Percentiles rank a stretch among this genome's conserved stretches.
phyloP scores from a whole-genome alignment of 2,113 vertebrate species.

The Sterrhoptilus dennistouni region DNA sequence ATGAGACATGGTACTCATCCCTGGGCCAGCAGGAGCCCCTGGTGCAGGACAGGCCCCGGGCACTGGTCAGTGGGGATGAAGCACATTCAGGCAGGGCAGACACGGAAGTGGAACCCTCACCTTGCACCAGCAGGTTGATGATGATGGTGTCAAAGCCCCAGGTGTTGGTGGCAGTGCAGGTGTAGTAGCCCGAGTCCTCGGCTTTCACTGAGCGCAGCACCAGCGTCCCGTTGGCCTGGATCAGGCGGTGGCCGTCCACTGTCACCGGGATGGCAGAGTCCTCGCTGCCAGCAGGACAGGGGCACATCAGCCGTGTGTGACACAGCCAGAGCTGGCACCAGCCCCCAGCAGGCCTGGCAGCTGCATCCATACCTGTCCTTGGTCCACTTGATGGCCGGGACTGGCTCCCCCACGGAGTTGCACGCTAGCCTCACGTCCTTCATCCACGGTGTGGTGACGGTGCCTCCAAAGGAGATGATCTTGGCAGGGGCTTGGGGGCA shows the following conservation, averaged over 20 bases:
- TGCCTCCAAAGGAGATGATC: slow-evolving; percentile 96
- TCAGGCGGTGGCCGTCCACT: slow-evolving; percentile 89
- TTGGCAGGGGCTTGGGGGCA: slow-evolving; percentile 87
- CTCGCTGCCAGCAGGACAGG: slow-evolving; percentile 74
- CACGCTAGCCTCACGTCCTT: slow-evolving; percentile 94
- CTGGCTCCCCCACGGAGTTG: slow-evolving; percentile 91
- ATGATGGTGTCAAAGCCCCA: slow-evolving; percentile 98
- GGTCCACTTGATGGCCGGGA: slow-evolving; percentile 94
- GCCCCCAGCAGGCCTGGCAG: accelerated
- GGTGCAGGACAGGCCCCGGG: accelerated
- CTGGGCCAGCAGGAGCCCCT: neutral
- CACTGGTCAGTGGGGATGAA: accelerated
- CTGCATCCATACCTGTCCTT: slow-evolving; percentile 88
- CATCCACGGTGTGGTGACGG: slow-evolving; percentile 97
- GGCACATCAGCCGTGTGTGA: accelerated
- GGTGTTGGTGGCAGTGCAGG: slow-evolving; percentile 96
- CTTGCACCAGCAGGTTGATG: slow-evolving; percentile 95
- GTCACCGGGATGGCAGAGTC: slow-evolving; percentile 91
- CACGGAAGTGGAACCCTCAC: slow-evolving; percentile 45
- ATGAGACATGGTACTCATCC: accelerated
- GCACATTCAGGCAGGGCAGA: accelerated
- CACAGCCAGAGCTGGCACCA: accelerated
- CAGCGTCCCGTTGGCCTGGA: slow-evolving; percentile 90
- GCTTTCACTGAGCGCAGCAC: slow-evolving; percentile 93
- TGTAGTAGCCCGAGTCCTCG: slow-evolving; percentile 96